These are phyloP conservation scores for Helleia helle DNA, from an alignment of 2,888 invertebrate genomes.

Conservation along the genomic window DNA sequence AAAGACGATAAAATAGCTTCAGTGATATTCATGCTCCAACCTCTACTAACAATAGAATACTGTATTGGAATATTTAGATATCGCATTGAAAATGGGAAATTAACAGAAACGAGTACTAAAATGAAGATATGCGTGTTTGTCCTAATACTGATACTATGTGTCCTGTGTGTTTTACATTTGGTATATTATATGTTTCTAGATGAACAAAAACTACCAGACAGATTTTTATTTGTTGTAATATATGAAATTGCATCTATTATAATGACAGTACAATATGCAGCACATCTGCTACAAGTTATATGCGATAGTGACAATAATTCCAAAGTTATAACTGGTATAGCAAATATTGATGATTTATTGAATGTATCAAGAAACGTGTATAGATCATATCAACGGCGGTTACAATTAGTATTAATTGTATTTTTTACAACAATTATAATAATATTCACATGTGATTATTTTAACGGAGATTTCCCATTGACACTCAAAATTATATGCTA, in stretches of 20 bases:
- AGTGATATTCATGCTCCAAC: neutral
- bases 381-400: neutral
- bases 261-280: no score
- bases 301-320: no score
- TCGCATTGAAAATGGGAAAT: neutral
- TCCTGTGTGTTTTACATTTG: neutral
- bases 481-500: neutral
- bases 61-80: neutral
- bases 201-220: neutral
- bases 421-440: neutral
- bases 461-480: neutral
- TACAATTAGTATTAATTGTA: neutral
- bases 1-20: no score
- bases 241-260: no score
- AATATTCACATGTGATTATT: neutral
- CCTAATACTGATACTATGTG: neutral
- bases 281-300: no score
- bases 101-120: neutral
- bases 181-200: no score
- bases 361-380: neutral
- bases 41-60: neutral
- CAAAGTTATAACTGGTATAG: no score
- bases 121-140: neutral
- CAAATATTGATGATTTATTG: neutral
- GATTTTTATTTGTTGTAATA: neutral